Conservation (phyloP, 2,888 invertebrate genomes). For the Cylindroiulus punctatus region DNA sequence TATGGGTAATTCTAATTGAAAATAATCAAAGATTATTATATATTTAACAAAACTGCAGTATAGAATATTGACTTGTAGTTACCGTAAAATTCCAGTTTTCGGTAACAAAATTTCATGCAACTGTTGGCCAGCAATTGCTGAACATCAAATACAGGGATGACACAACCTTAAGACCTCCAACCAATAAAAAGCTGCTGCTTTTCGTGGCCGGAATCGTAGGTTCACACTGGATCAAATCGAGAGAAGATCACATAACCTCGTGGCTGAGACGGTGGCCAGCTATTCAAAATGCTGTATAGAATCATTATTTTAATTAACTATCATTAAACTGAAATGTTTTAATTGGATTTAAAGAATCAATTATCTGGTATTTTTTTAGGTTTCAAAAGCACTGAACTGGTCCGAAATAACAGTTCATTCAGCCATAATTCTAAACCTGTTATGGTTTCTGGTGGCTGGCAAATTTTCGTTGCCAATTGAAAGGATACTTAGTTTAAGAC, state of each 20-base stretch:
- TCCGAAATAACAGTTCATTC: conserved; percentile 16
- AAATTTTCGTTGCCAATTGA: conserved; percentile 51
- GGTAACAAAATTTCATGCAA: conserved; percentile 28
- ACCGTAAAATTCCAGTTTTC: conserved; percentile 53
- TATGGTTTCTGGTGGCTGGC: conserved; percentile 53
- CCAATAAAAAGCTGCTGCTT: conserved; percentile 39
- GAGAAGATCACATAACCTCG: conserved; percentile 49
- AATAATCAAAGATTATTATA: too few species aligned
- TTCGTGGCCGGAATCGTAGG: conserved; percentile 44
- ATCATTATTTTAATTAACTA: not conserved
- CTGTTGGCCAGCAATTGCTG: conserved; percentile 55
- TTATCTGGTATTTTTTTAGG: not conserved
- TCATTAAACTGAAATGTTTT: not conserved
- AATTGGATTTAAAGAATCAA: conserved; percentile 31
- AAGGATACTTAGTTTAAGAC: conserved; percentile 51
- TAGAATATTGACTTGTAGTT: not conserved
- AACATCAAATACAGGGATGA: conserved; percentile 54
- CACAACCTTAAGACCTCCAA: conserved; percentile 14
- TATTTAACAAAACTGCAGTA: too few species aligned
- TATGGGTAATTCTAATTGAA: conserved; percentile 52
- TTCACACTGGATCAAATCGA: conserved; percentile 53
- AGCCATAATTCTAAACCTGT: conserved; percentile 20
- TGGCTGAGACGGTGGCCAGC: conserved; percentile 48
- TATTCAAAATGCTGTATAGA: conserved; percentile 41
- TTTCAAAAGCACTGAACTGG: conserved; percentile 46